phyloP scores from a whole-genome alignment of 2,797 vertebrate genomes.

The Meda fulgida region DNA sequence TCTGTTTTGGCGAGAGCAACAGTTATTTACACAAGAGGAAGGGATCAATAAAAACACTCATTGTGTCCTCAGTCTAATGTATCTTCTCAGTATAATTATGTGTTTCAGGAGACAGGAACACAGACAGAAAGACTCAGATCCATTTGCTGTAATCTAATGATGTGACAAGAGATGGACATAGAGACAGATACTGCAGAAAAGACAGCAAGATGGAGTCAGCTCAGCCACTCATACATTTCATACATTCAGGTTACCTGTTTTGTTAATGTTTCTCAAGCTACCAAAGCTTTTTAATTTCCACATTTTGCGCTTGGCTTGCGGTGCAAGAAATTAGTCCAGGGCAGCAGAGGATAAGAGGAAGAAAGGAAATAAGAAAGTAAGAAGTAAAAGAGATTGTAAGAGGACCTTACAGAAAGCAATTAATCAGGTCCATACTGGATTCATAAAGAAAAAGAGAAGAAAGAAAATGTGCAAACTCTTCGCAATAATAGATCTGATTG shows the following conservation, averaged over 20 bases:
- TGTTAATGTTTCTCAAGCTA: slow-evolving; percentile 99
- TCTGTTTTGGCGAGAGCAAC: slow-evolving; percentile 66
- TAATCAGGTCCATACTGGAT: slow-evolving; percentile 26
- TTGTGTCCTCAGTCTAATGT: slow-evolving; percentile 28
- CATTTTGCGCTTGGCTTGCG: slow-evolving; percentile 99
- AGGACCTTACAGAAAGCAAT: slow-evolving; percentile 25
- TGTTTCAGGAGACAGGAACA: slow-evolving; percentile 32
- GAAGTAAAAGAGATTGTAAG: slow-evolving; percentile 53
- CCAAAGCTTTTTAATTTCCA: slow-evolving; percentile 99
- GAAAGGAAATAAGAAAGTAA: slow-evolving; percentile 56
- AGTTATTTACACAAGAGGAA: slow-evolving; percentile 45
- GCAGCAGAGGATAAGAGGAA: slow-evolving; percentile 59
- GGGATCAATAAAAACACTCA: slow-evolving; percentile 42
- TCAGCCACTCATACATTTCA: slow-evolving; percentile 40
- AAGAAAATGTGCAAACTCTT: neutral
- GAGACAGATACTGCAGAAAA: slow-evolving; percentile 47
- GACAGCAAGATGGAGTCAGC: slow-evolving; percentile 45
- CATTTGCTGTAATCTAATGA: slow-evolving; percentile 56
- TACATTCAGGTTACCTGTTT: slow-evolving; percentile 90
- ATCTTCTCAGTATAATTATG: slow-evolving; percentile 52
- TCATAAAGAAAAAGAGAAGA: slow-evolving; percentile 2
- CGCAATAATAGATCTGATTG: neutral
- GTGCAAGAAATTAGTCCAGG: slow-evolving; percentile 72
- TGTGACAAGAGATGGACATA: slow-evolving; percentile 41
- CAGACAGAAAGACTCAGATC: slow-evolving; percentile 39